Conservation (phyloP, 2,888 invertebrate species). For the Apodemia hepburni region DNA sequence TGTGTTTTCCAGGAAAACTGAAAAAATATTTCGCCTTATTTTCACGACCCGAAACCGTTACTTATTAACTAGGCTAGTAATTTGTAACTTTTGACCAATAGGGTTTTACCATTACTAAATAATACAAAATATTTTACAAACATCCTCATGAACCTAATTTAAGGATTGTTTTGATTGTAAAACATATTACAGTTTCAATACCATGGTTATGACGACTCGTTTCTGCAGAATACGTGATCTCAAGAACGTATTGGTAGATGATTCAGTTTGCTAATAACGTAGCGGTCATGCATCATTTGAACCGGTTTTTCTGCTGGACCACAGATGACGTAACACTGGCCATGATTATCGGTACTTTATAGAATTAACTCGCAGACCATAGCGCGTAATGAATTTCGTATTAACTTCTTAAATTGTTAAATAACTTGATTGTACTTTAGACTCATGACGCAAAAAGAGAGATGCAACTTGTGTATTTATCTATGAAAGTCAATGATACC, state of each 20-base stretch:
- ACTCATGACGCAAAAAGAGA: too few relatives aligned
- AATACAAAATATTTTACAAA: too few relatives aligned
- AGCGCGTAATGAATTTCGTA: not conserved
- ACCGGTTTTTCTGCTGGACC: constrained; percentile 66
- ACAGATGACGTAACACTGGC: constrained; percentile 54
- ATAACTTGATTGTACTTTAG: too few relatives aligned
- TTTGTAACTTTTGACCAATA: too few relatives aligned
- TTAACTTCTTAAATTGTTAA: not conserved
- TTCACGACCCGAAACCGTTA: too few relatives aligned
- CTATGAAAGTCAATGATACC: too few relatives aligned
- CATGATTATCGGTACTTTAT: constrained; percentile 41
- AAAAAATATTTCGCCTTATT: too few relatives aligned
- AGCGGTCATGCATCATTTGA: constrained; percentile 59
- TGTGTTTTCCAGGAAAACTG: too few relatives aligned
- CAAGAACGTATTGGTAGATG: constrained; percentile 34
- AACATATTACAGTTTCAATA: not conserved
- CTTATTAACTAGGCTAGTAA: too few relatives aligned
- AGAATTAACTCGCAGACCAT: constrained; percentile 4
- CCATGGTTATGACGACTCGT: not conserved
- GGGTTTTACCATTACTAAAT: too few relatives aligned
- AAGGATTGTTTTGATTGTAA: not conserved
- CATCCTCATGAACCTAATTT: not conserved
- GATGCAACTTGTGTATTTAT: too few relatives aligned
- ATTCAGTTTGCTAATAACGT: constrained; percentile 64
- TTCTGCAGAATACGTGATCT: constrained; percentile 14